Evolutionary conservation across 1,140 invertebrate genomes (phyloP), one percentile per base, ranked within the genome.

Genomic region (Dreissena rostriformis): DNA sequence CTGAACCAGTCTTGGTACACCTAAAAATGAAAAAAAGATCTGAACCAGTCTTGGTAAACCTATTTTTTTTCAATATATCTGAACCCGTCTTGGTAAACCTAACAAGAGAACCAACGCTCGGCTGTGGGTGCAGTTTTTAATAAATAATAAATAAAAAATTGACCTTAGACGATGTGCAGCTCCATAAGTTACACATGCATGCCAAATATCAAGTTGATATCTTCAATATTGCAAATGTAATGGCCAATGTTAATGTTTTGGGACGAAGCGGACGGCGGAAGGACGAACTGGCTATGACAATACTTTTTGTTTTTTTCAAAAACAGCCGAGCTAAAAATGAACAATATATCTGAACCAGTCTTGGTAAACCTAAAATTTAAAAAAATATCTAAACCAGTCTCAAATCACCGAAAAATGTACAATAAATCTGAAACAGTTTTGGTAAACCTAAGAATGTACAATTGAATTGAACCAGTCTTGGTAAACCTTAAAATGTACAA

Each of bases 271-370:
- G n/a, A n/a, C n/a, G n/a, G n/a, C n/a, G n/a, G n/a, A n/a, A n/a
- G n/a, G n/a, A n/a, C n/a, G n/a, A n/a, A n/a, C n/a, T n/a, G n/a
- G n/a, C n/a, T n/a, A n/a, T n/a, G n/a, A n/a, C n/a, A n/a, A n/a
- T n/a, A n/a, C n/a, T n/a, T n/a, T n/a, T n/a, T n/a, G n/a, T n/a
- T n/a, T n/a, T n/a, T n/a, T n/a, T n/a, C n/a, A n/a, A n/a, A n/a
- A n/a, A n/a, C n/a, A n/a, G n/a, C n/a, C n/a, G n/a, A n/a, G n/a
- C n/a, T n/a, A n/a, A n/a, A n/a, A n/a, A n/a, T n/a, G n/a, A n/a
- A n/a, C n/a, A n/a, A n/a, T n/a, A n/a, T n/a, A n/a, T n/a, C n/a
- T 95, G 93, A 75, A 97, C 95, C 87, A 98, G 94, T 91, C 96
- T 95, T 67, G 96, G 95, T 63, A 97, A 95, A 22, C 93, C 94